phyloP scores from a whole-genome alignment of 2,113 vertebrate species.

The Glareola pratincola region DNA sequence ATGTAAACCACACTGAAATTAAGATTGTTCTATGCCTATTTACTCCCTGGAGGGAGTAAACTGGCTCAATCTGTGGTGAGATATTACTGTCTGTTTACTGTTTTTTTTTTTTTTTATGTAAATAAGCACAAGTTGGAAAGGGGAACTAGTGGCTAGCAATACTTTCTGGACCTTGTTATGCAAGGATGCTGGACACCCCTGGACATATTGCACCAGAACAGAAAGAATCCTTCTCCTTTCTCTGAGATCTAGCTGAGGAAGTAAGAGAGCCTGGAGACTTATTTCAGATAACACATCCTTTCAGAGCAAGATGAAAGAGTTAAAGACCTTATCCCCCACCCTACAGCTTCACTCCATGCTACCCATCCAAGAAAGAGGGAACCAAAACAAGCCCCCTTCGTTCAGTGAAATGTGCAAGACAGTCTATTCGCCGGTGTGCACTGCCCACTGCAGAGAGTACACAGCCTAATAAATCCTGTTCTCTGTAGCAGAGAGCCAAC shows the following conservation, averaged over 20 bases:
- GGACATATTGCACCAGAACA: slow-evolving; percentile 23
- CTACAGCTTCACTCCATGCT: neutral
- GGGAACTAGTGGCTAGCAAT: slow-evolving; percentile 5
- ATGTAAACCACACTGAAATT: neutral
- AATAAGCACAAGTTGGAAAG: slow-evolving; percentile 2
- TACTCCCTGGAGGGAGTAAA: neutral
- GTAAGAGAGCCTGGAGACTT: neutral
- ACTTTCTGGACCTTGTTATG: slow-evolving; percentile 21
- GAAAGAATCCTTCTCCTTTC: slow-evolving; percentile 36
- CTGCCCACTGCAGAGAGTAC: neutral
- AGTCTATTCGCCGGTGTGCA: rapidly evolving
- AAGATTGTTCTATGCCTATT: neutral
- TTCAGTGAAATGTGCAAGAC: neutral
- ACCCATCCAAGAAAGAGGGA: neutral
- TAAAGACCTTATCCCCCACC: neutral
- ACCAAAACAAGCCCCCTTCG: neutral
- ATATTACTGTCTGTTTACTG: neutral
- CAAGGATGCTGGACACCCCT: slow-evolving; percentile 28
- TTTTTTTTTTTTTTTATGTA: neutral
- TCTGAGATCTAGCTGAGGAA: slow-evolving; percentile 41
- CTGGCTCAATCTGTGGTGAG: neutral
- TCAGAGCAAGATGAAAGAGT: neutral
- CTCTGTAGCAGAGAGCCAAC: rapidly evolving
- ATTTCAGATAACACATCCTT: neutral
- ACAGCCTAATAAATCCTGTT: neutral